Conservation (phyloP, 2,888 invertebrate genomes). For the Luperina nickerlii region DNA sequence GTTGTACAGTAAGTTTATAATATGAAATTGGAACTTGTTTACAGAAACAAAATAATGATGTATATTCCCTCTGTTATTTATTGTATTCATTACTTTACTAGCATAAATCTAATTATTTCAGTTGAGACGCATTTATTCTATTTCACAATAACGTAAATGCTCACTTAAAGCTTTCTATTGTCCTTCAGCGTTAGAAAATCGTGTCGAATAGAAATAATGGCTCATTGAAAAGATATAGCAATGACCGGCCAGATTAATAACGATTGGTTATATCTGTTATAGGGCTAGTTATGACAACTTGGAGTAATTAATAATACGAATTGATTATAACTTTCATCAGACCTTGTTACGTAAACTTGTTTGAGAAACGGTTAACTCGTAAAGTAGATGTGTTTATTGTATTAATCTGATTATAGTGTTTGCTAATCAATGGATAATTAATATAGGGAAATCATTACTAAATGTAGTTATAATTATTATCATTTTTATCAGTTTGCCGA, state of each 20-base stretch:
- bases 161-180: constrained; percentile 32
- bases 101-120: neutral
- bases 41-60: neutral
- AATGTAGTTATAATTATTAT: neutral
- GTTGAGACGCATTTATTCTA: neutral
- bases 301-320: constrained; percentile 43
- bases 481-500: neutral
- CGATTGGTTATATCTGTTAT: constrained; percentile 5
- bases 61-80: neutral
- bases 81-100: neutral
- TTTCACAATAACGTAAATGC: constrained; percentile 14
- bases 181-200: constrained; percentile 30
- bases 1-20: neutral
- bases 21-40: neutral
- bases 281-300: constrained; percentile 40
- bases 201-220: constrained; percentile 29
- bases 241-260: constrained; percentile 15
- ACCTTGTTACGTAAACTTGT: constrained; percentile 31
- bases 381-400: constrained; percentile 19
- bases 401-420: constrained; percentile 22
- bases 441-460: neutral
- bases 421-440: neutral
- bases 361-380: constrained; percentile 22
- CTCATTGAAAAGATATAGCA: constrained; percentile 5
- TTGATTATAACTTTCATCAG: constrained; percentile 44